These are phyloP conservation scores for Lampris incognitus DNA, from an alignment of 2,113 vertebrate genomes.

Conservation along the genomic window DNA sequence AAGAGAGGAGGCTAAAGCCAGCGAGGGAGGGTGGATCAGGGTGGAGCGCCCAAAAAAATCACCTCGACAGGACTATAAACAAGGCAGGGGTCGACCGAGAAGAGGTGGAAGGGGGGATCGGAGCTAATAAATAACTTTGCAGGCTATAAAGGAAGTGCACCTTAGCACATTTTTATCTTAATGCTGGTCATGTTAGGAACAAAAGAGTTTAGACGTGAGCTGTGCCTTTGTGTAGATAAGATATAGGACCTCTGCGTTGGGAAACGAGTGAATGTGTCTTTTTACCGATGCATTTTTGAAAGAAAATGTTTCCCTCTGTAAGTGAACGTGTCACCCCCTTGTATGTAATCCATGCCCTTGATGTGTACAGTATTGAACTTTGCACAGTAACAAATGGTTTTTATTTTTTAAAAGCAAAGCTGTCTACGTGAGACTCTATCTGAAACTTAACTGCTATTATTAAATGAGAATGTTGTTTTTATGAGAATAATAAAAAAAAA, in stretches of 20 bases:
- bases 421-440: too few relatives aligned
- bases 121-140: constrained; percentile 71
- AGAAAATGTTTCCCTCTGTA: background rate
- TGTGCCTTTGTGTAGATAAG: background rate
- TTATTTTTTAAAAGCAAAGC: constrained; percentile 12
- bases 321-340: background rate
- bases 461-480: background rate
- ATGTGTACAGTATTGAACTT: constrained; percentile 5
- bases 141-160: background rate
- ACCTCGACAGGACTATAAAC: constrained; percentile 83
- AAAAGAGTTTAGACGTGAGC: constrained; percentile 33
- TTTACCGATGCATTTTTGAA: background rate
- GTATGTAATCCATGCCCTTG: constrained; percentile 12
- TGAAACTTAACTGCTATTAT: background rate
- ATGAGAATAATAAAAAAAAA: constrained; percentile 1
- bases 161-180: constrained; percentile 19
- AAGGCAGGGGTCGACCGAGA: constrained; percentile 76
- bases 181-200: constrained; percentile 31
- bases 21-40: constrained; percentile 92
- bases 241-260: background rate
- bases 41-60: constrained; percentile 89
- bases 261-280: background rate
- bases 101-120: constrained; percentile 85
- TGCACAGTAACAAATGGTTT: background rate
- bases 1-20: constrained; percentile 81